Evolutionary conservation across 2,888 invertebrate genomes (phyloP).

Genomic region (Camponotus fellah): DNA sequence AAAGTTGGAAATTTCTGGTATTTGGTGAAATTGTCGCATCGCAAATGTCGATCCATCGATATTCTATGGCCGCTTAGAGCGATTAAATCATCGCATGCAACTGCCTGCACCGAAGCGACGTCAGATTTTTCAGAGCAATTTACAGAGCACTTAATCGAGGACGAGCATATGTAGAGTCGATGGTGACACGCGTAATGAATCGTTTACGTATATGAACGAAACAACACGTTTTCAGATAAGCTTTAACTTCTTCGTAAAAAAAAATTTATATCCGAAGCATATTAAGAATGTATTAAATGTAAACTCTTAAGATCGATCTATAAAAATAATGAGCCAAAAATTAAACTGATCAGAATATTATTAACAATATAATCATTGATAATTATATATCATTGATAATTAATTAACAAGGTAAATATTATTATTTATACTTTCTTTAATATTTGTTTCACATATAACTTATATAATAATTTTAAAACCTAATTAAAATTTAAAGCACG

Average conservation of each 20-base stretch:
- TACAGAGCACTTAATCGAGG: conserved; percentile 67
- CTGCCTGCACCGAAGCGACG: conserved; percentile 56
- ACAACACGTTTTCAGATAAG: conserved; percentile 39
- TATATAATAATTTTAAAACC: not conserved
- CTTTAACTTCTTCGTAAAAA: conserved; percentile 49
- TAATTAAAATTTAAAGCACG: not conserved
- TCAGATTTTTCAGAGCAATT: conserved; percentile 68
- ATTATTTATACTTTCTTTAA: not conserved
- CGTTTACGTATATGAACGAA: conserved; percentile 50
- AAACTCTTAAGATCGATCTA: not conserved
- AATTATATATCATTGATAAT: not conserved
- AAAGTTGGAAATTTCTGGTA: conserved; percentile 46
- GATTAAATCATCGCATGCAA: conserved; percentile 64
- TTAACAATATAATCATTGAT: not conserved
- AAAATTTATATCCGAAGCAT: not conserved
- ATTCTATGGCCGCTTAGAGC: conserved; percentile 56
- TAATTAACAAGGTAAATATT: conserved; percentile 3
- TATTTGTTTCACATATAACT: not conserved
- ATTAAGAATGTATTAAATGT: not conserved
- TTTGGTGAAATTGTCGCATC: conserved; percentile 59
- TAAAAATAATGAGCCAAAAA: conserved; percentile 6
- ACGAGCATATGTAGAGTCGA: conserved; percentile 58
- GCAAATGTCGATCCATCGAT: conserved; percentile 56
- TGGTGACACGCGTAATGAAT: conserved; percentile 61
- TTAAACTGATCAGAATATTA: not conserved